Conservation (phyloP, 1,140 invertebrate species). For the Triops longicaudatus region DNA sequence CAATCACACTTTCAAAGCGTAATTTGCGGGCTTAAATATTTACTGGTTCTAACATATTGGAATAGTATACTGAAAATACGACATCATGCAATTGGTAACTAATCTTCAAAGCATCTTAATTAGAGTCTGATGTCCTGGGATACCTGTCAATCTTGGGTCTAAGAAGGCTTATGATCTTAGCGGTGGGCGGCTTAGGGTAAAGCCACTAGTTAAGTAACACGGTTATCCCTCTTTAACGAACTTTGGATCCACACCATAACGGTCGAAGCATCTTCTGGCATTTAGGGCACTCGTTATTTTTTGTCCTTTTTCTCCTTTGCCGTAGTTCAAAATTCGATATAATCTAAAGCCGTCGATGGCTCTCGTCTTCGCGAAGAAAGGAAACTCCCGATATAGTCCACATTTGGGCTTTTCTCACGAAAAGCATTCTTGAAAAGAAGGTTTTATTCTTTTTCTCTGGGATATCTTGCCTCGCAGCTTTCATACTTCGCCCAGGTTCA, state of each 20-base stretch:
- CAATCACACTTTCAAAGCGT: no score
- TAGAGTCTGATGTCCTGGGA: neutral
- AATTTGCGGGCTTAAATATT: no score
- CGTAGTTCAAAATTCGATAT: neutral
- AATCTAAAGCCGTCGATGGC: neutral
- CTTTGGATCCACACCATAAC: neutral
- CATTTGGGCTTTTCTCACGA: conserved; percentile 1
- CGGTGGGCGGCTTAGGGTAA: neutral
- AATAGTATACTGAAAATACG: neutral
- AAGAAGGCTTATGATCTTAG: neutral
- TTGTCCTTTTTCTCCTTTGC: neutral
- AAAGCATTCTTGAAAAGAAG: neutral
- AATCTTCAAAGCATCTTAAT: neutral
- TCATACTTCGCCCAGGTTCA: neutral
- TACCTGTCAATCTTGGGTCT: neutral
- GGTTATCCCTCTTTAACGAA: neutral
- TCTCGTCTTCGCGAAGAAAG: neutral
- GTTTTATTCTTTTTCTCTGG: neutral
- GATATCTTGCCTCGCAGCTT: neutral
- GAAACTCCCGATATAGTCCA: neutral
- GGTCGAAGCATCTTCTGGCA: neutral
- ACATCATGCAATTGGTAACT: neutral
- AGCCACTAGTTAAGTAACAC: neutral
- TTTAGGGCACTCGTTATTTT: neutral
- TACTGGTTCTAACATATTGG: no score